Evolutionary conservation across 1,140 invertebrate species (phyloP), one percentile per base, ranked within the genome.

Genomic region (Doryteuthis pealeii): DNA sequence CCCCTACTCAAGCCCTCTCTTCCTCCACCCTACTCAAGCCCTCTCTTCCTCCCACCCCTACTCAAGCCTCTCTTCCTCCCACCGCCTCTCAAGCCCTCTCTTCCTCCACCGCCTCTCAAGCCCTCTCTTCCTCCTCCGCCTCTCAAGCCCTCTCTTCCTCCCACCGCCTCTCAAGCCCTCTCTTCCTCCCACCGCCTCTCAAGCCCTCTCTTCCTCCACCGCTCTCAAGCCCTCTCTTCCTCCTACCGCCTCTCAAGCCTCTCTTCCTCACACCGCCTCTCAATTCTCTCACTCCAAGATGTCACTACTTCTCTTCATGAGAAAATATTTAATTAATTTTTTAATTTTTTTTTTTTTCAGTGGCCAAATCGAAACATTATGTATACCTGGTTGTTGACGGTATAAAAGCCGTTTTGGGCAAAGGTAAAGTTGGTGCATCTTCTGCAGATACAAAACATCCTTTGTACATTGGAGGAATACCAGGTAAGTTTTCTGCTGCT

Each of bases 401-500:
- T 54, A 89, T 92, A 74, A 90, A 91, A 81, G 45, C 74, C 5
- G 89, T 91, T 3, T 88, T 92, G 10, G 90, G 91, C 8, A 90
- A 93, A n/a, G 93, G 94, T 22, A 84, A 86, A 45, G 90, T 90
- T 66, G 91, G 90, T 66, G 89, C 91, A 1, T 89, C 90, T 1
- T 90, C 91, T 1, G 93, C 94, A 0, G 91, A 94, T 76, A 96
- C 96, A 0, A 93, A 92, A 35, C 92, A 95, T 79, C 93, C 95
- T 0, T 87, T 99, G 1, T 99, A 93, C 85, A 90, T 99, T 79
- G 97, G 97, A 45, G 96, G 96, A 0, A 92, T 97, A 86, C 92
- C 92, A 26, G 79, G 91, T 87, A 80, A 82, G 80, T 49, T 40
- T 40, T 40, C 35, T 10, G 10, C n/a, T n/a, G n/a, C n/a, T 40